Conservation (phyloP, 2,113 vertebrate species). For the Numenius arquata region DNA sequence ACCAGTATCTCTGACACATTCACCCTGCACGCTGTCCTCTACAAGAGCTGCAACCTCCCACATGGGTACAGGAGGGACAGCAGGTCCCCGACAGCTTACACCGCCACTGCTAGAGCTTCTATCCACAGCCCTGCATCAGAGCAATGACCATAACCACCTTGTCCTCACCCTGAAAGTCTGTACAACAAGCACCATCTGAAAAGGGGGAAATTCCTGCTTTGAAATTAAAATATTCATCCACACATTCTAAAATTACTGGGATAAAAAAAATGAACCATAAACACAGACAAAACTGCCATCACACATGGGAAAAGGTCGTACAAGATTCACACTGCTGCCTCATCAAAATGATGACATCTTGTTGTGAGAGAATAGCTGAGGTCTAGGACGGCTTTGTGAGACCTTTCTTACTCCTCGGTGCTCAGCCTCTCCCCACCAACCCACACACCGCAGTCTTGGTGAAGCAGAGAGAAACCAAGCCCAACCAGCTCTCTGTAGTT, state of each 20-base stretch:
- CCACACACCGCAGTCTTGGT: too few species aligned
- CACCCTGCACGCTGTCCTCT: accelerated
- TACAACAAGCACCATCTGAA: not conserved
- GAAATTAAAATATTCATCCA: not conserved
- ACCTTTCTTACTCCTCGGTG: accelerated
- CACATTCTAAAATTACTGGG: not conserved
- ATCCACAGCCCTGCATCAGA: accelerated
- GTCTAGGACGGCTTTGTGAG: not conserved
- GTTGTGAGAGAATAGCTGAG: not conserved
- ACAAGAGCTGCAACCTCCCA: not conserved
- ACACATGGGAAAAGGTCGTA: accelerated
- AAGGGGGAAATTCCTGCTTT: not conserved
- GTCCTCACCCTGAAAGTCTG: not conserved
- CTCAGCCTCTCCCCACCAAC: not conserved
- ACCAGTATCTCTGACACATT: not conserved
- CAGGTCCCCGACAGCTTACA: accelerated
- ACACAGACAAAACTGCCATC: not conserved
- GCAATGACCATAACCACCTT: not conserved
- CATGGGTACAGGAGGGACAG: not conserved
- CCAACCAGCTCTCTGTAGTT: accelerated
- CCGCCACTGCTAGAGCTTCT: not conserved
- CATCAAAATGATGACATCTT: not conserved
- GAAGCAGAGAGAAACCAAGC: not conserved
- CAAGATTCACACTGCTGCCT: not conserved
- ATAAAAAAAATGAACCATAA: not conserved